Evolutionary conservation across 1,140 invertebrate genomes (phyloP), one percentile per base, ranked within the genome.

Genomic region (Melipona quadrifasciata): DNA sequence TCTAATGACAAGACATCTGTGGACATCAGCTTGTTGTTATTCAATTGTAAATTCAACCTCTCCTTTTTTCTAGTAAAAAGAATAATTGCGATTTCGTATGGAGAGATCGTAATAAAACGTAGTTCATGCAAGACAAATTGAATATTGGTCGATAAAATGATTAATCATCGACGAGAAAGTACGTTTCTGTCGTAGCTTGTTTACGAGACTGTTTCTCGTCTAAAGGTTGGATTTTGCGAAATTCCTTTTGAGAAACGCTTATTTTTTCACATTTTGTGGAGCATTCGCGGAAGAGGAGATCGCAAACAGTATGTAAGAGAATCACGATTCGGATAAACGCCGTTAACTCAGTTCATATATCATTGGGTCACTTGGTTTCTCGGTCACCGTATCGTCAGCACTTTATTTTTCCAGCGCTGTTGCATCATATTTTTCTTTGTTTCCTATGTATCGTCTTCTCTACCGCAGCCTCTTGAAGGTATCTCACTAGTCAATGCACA

Each of bases 291-390:
- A n/a, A 86, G 64, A 87, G 51, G 57, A 86, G 55, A 86, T 85
- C 34, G 31, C 73, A 68, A 85, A 89, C 86, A 80, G 89, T 77
- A 65, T 82, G 24, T n/a, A 90, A 76, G 74, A 80, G 73, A 90
- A 84, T 83, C 79, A 82, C 85, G 88, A 90, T 92, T 88, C 89
- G 89, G 88, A 90, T 89, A 91, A 91, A 91, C 90, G 91, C 93
- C 92, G 92, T 93, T 93, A 93, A 91, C 92, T 93, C 81, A 80
- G 80, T 87, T 91, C 91, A 90, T 90, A 90, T 89, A 91, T 92
- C 91, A 92, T 90, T 90, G 90, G 93, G 93, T 94, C 93, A 94
- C 92, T 93, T 94, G 92, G 93, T 94, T 94, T 94, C 93, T 94
- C 93, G 93, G 93, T 92, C 94, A 92, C 27, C 58, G 81, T 88